These are phyloP conservation scores for Thumatha senex DNA, from an alignment of 2,888 invertebrate species.

Conservation along the genomic window DNA sequence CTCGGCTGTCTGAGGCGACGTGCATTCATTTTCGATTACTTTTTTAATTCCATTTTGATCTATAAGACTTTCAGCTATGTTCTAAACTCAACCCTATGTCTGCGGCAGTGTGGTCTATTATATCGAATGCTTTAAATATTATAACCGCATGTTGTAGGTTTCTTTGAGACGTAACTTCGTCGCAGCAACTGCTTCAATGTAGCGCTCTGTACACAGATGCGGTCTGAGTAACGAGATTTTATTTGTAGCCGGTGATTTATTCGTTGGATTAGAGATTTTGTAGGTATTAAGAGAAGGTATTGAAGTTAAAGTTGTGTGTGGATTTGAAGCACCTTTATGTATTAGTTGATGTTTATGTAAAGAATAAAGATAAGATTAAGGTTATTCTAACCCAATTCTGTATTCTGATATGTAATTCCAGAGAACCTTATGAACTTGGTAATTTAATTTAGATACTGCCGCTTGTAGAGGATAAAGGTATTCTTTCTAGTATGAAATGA, in stretches of 20 bases:
- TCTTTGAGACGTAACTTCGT: slow-evolving; percentile 55
- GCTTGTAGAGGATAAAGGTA: no score
- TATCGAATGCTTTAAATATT: slow-evolving; percentile 20
- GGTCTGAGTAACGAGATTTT: slow-evolving; percentile 68
- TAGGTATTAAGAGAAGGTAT: slow-evolving; percentile 17
- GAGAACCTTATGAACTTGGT: no score
- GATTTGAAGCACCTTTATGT: not conserved
- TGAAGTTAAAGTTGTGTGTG: slow-evolving; percentile 14
- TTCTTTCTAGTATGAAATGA: no score
- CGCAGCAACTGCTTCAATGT: slow-evolving; percentile 52
- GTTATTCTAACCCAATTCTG: no score
- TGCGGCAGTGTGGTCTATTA: slow-evolving; percentile 21
- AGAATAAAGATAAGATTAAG: no score
- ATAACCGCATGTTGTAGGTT: slow-evolving; percentile 50
- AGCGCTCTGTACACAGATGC: slow-evolving; percentile 65
- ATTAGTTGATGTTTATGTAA: not conserved
- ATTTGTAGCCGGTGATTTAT: slow-evolving; percentile 50
- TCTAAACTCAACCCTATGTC: slow-evolving; percentile 29
- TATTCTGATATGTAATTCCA: no score
- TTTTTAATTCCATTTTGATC: slow-evolving; percentile 52
- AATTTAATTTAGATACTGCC: no score
- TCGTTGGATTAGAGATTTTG: slow-evolving; percentile 38
- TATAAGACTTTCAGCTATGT: slow-evolving; percentile 39
- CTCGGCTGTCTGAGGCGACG: slow-evolving; percentile 64
- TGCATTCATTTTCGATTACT: slow-evolving; percentile 75